Percentiles rank a stretch among this genome's conserved stretches.
Conservation (phyloP, 2,888 invertebrate genomes). For the Sphinx pinastri region DNA sequence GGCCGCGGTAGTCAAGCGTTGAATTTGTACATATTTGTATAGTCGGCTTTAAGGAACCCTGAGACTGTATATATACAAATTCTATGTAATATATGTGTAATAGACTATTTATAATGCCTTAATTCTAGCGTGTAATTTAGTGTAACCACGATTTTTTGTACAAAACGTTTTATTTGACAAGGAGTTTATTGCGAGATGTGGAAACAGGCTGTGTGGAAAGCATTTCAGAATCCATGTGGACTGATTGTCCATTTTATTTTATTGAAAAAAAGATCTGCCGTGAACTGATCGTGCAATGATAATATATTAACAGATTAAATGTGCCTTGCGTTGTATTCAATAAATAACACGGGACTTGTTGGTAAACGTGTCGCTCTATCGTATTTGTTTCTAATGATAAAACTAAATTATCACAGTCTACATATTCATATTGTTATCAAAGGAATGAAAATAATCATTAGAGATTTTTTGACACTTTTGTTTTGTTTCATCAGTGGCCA, state of each 20-base stretch:
- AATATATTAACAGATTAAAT: constrained; percentile 62
- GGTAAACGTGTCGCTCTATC: no score
- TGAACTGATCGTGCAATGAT: constrained; percentile 43
- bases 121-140: constrained; percentile 45
- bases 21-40: constrained; percentile 58
- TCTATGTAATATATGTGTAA: constrained; percentile 72
- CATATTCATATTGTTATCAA: no score
- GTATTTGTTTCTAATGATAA: no score
- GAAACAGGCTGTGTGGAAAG: constrained; percentile 77
- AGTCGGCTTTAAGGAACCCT: constrained; percentile 75
- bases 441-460: no score
- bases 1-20: constrained; percentile 50
- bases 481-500: no score
- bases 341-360: constrained; percentile 40
- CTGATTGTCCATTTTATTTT: constrained; percentile 48
- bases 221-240: constrained; percentile 54
- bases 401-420: no score
- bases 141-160: constrained; percentile 57
- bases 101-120: constrained; percentile 79
- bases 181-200: constrained; percentile 46
- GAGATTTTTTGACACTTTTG: no score
- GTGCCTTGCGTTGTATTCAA: constrained; percentile 81
- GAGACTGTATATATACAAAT: constrained; percentile 78
- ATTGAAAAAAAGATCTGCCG: constrained; percentile 71
- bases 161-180: constrained; percentile 50